Conservation (phyloP, 2,888 invertebrate genomes). For the Nomada goodeniana region DNA sequence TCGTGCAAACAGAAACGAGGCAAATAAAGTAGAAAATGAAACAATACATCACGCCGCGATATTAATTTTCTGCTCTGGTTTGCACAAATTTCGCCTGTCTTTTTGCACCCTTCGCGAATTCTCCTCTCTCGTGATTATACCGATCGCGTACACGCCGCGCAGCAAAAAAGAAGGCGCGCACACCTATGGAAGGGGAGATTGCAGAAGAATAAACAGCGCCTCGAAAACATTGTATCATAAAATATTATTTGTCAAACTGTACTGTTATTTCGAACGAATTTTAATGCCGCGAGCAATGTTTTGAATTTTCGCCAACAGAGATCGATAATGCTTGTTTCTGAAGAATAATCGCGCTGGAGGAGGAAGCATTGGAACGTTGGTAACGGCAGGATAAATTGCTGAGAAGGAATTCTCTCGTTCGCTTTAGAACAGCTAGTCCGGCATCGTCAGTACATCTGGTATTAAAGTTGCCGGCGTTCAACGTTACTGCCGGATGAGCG, state of each 20-base stretch:
- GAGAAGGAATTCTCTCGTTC: conserved; percentile 25
- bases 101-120: conserved; percentile 15
- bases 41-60: conserved; percentile 63
- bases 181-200: too few relatives aligned
- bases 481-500: not conserved
- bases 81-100: conserved; percentile 17
- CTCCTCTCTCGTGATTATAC: conserved; percentile 22
- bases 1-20: conserved; percentile 29
- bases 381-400: conserved; percentile 15
- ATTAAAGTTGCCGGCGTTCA: conserved; percentile 16
- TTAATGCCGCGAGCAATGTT: too few relatives aligned
- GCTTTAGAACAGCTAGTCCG: conserved; percentile 8
- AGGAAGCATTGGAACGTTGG: not conserved
- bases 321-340: too few relatives aligned
- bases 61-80: conserved; percentile 63
- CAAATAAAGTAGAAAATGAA: conserved; percentile 60
- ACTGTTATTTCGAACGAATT: too few relatives aligned
- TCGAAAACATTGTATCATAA: too few relatives aligned
- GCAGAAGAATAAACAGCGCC: too few relatives aligned
- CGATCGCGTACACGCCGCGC: conserved; percentile 30
- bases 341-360: not conserved
- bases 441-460: not conserved
- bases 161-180: not conserved
- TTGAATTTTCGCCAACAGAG: too few relatives aligned
- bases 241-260: too few relatives aligned